Evolutionary conservation across 1,140 invertebrate species (phyloP).

Genomic region (Chlorops oryzae): DNA sequence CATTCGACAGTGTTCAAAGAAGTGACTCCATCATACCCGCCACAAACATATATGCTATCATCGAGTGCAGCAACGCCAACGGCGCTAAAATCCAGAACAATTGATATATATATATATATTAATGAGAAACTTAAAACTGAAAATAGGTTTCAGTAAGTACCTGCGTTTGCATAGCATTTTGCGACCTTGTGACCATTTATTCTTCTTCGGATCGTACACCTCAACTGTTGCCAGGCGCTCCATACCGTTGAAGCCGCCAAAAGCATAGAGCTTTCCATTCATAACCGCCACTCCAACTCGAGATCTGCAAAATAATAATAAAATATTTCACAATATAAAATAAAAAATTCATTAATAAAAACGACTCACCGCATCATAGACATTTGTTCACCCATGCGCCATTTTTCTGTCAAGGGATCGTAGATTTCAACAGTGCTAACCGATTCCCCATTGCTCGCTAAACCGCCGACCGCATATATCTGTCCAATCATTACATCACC

Average conservation of each 20-base stretch:
- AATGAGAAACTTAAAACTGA: constrained; percentile 31
- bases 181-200: constrained; percentile 71
- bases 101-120: constrained; percentile 2
- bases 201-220: constrained; percentile 70
- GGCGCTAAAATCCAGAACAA: constrained; percentile 61
- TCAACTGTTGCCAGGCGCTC: constrained; percentile 82
- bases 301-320: constrained; percentile 48
- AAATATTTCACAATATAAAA: not conserved
- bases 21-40: constrained; percentile 83
- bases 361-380: constrained; percentile 59
- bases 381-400: constrained; percentile 79
- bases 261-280: constrained; percentile 66
- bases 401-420: constrained; percentile 65
- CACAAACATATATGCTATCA: constrained; percentile 77
- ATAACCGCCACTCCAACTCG: constrained; percentile 80
- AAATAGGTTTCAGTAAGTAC: constrained; percentile 40
- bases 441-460: constrained; percentile 80
- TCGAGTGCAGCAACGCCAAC: constrained; percentile 78
- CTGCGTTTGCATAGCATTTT: constrained; percentile 78
- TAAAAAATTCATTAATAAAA: not conserved
- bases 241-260: constrained; percentile 74
- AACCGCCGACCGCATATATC: constrained; percentile 83
- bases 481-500: constrained; percentile 70
- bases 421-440: constrained; percentile 82
- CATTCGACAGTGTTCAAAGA: constrained; percentile 80